These are phyloP conservation scores for Drosophila atripex DNA, from an alignment of 2,888 invertebrate genomes.

Conservation along the genomic window DNA sequence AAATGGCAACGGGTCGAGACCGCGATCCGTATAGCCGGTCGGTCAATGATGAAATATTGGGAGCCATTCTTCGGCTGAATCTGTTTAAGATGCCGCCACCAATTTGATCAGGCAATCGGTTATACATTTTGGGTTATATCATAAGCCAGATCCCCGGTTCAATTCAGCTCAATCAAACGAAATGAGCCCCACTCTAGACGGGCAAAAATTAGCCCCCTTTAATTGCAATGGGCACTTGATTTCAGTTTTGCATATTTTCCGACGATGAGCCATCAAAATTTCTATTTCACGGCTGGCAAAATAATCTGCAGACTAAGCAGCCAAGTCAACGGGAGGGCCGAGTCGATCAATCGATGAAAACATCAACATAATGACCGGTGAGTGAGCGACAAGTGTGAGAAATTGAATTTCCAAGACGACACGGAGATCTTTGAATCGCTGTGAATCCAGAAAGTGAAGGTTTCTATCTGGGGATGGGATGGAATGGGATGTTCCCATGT, in stretches of 20 bases:
- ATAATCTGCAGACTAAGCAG: constrained; percentile 48
- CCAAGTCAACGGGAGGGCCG: constrained; percentile 31
- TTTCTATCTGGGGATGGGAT: constrained; percentile 20
- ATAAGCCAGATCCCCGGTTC: not conserved
- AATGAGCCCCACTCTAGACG: not conserved
- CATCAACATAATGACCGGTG: constrained; percentile 56
- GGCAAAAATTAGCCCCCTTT: not conserved
- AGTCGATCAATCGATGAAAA: constrained; percentile 49
- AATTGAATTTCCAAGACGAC: constrained; percentile 58
- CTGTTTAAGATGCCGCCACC: constrained; percentile 39
- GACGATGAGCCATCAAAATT: constrained; percentile 54
- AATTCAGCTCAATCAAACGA: not conserved
- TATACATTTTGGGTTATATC: constrained; percentile 25
- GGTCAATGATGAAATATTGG: constrained; percentile 40
- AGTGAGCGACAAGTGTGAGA: constrained; percentile 73
- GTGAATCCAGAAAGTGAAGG: constrained; percentile 40
- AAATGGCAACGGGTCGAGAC: constrained; percentile 34
- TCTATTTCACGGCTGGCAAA: constrained; percentile 46
- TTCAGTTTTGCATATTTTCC: constrained; percentile 20
- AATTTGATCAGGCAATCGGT: constrained; percentile 22
- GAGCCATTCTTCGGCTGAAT: constrained; percentile 44
- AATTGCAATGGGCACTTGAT: constrained; percentile 19
- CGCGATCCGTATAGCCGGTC: constrained; percentile 16
- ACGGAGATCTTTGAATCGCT: not conserved
- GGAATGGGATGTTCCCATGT: constrained; percentile 38